Evolutionary conservation across 2,113 vertebrate genomes (phyloP), one percentile per base, ranked within the genome.

Genomic region (Semnornis frantzii): DNA sequence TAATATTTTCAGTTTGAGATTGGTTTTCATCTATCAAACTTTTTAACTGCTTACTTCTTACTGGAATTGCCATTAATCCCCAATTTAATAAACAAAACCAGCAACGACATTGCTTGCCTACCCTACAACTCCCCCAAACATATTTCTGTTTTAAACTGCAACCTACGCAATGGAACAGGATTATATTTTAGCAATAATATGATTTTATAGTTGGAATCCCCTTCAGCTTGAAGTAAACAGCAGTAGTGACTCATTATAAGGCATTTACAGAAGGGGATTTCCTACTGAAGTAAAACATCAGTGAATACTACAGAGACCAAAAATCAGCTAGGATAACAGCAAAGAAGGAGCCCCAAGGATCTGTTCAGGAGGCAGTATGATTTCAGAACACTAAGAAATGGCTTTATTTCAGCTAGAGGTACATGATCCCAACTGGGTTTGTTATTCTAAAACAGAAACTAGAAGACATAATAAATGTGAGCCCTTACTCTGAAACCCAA

Each of bases 201-300:
- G 46, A 24, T 88, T 90, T 78, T 63, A 80, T 73, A 79, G 76
- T 68, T 79, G 80, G 92, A 92, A 92, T 94, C 85, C 92, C 92
- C 89, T 96, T 87, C 77, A 89, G 82, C 91, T 91, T 46, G 80
- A 94, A 86, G 82, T 59, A 78, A 93, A 95, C 69, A 80, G 54
- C 82, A 94, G 75, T 68, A 88, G 69, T 96, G 95, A 96, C 89
- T 96, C 95, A 96, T 64, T 75, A 92, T 59, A 85, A 88, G 28
- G 80, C 50, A 72, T 60, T 91, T 82, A 27, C 54, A 85, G 58
- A 65, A 59, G 91, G 94, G 95, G 85, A 92, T 96, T 97, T 95
- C 89, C 92, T 91, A 9, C 60, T 60, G 6, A 88, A 89, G n/a
- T 85, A 86, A 86, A 94, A 76, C 89, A 92, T 18, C 59, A 85